Evolutionary conservation across 2,113 vertebrate genomes (phyloP).

Genomic region (Xyliphius kryptos): DNA sequence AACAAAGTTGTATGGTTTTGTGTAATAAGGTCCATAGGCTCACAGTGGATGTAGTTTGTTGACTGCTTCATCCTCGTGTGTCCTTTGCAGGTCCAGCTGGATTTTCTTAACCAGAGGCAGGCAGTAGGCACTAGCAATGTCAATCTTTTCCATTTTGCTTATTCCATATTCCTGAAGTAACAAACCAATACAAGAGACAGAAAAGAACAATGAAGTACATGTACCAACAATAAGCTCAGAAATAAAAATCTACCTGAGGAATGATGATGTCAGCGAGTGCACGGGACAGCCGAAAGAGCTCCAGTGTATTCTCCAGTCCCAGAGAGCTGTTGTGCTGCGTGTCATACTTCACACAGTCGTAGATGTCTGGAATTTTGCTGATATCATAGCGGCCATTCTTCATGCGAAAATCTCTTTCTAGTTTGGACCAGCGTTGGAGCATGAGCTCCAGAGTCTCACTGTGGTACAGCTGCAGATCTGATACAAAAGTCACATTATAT

Average conservation of each 20-base stretch:
- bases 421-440: constrained; percentile 94
- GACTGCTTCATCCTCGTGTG: constrained; percentile 94
- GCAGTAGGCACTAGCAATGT: constrained; percentile 93
- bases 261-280: constrained; percentile 91
- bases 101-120: constrained; percentile 94
- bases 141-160: constrained; percentile 86
- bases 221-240: not conserved
- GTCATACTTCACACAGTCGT: too few relatives aligned
- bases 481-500: not conserved
- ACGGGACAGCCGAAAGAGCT: constrained; percentile 84
- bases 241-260: constrained; percentile 83
- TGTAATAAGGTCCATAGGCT: constrained; percentile 34
- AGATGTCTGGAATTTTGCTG: too few relatives aligned
- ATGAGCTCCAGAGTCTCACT: constrained; percentile 92
- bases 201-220: not conserved
- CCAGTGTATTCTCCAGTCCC: constrained; percentile 79
- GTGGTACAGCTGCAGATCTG: constrained; percentile 91
- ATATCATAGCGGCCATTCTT: too few relatives aligned
- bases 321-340: constrained; percentile 85
- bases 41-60: constrained; percentile 95
- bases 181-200: not conserved
- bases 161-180: constrained; percentile 86
- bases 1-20: too few relatives aligned
- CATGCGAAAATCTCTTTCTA: constrained; percentile 88
- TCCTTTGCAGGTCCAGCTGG: constrained; percentile 92